A percentile compares a stretch with the other conserved stretches of the same genome.
These are phyloP conservation scores for Linnaemya tessellans DNA, from an alignment of 2,888 invertebrate genomes.

Conservation along the genomic window DNA sequence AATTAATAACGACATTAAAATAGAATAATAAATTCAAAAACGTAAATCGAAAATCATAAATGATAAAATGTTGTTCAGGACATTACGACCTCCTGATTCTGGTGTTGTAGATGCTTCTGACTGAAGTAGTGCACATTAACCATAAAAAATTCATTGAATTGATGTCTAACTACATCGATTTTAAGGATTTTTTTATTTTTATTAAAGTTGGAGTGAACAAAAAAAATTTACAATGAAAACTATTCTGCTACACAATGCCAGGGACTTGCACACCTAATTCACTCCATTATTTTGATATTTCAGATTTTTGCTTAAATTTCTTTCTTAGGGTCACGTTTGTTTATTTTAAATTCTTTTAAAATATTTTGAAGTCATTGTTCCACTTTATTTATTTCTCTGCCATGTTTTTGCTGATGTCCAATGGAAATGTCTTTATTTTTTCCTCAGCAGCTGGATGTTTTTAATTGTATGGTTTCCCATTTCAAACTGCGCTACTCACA, in stretches of 20 bases:
- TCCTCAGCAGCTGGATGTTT: slow-evolving; percentile 22
- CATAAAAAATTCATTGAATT: no score
- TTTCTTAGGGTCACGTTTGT: slow-evolving; percentile 45
- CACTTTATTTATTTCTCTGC: slow-evolving; percentile 34
- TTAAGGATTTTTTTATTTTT: no score
- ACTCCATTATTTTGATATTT: slow-evolving; percentile 38
- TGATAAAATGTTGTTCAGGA: no score
- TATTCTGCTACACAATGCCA: slow-evolving; percentile 6
- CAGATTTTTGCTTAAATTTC: not conserved
- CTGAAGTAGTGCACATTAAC: no score
- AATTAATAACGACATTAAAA: no score
- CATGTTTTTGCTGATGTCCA: slow-evolving; percentile 17
- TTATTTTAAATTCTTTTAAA: slow-evolving; percentile 20
- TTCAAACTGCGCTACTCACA: slow-evolving; percentile 1
- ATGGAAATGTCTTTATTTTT: slow-evolving; percentile 2
- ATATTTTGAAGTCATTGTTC: slow-evolving; percentile 11
- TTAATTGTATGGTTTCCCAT: slow-evolving; percentile 45
- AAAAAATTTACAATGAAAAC: no score
- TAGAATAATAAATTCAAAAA: no score
- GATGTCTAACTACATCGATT: no score
- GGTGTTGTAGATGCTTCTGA: no score
- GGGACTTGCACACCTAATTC: slow-evolving; percentile 28
- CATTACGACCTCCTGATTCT: no score
- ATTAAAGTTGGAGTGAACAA: no score
- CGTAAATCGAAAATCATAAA: no score